Evolutionary conservation across 2,888 invertebrate species (phyloP).

Genomic region (Deladenus siricidicola): DNA sequence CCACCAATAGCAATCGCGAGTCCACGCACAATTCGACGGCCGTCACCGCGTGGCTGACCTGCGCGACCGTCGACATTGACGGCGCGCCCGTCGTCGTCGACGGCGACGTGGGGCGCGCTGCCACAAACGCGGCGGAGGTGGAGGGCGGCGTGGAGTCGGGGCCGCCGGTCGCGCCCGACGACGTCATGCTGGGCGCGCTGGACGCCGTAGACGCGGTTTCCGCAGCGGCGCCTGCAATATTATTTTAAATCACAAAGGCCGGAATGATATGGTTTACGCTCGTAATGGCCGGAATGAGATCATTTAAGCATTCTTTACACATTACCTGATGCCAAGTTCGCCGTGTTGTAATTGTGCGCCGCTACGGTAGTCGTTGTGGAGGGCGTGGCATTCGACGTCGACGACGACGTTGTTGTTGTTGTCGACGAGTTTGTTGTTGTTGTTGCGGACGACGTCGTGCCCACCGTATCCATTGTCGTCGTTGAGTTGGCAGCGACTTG

Average conservation of each 20-base stretch:
- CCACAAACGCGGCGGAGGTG: neutral
- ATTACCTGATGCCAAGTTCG: too few species aligned
- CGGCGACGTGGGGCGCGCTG: neutral
- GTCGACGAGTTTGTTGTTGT: neutral
- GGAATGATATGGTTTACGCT: too few species aligned
- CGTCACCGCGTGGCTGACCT: slow-evolving; percentile 56
- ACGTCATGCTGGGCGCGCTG: neutral
- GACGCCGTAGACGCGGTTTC: neutral
- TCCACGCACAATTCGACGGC: slow-evolving; percentile 70
- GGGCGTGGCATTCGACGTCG: neutral
- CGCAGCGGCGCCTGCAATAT: neutral
- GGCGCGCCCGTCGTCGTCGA: slow-evolving; percentile 56
- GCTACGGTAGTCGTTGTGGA: neutral
- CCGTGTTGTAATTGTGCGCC: too few species aligned
- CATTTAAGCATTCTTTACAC: too few species aligned
- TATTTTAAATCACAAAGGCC: too few species aligned
- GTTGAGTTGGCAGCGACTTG: neutral
- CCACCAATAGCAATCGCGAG: slow-evolving; percentile 77
- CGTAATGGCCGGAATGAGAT: too few species aligned
- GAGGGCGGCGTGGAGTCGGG: neutral
- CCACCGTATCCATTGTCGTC: neutral
- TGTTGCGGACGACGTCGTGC: neutral
- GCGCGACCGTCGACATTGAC: slow-evolving; percentile 40
- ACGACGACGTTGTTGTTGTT: neutral
- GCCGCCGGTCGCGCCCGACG: neutral